Evolutionary conservation across 2,113 vertebrate species (phyloP), one percentile per base, ranked within the genome.

Genomic region (Corythornis cristatus): DNA sequence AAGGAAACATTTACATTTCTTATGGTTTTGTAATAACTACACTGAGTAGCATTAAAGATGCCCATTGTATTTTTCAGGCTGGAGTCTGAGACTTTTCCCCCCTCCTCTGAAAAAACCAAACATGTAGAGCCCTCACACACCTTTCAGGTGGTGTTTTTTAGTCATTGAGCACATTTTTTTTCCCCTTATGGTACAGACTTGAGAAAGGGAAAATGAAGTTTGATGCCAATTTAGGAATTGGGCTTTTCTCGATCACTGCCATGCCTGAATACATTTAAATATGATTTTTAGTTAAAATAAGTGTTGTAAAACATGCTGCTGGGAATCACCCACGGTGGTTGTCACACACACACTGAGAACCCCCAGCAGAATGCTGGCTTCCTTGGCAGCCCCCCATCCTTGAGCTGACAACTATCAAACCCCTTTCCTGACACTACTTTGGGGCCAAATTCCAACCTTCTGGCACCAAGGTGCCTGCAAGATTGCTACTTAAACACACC

Each of bases 101-200:
- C 6, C 9, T 2, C 8, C 7, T 7, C 14, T 14, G 23, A 23
- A 57, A 78, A 86, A 42, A 4, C 23, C 48, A 23, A 50, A 50
- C 22, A 17, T 3, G 3, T 17, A 29, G 33, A 37, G 5, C 20
- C 2, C 2, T 25, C 5, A 2, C 40, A 50, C 25, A 6, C 5
- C 45, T 12, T 31, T 71, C 5, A 6, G 16, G 20, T 26, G 20
- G 28, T 42, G 31, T 3, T 67, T 88, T 72, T 86, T 71, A 82
- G 48, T 45, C 50, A 11, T 21, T 20, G 8, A 43, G 54, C 26
- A 5, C 6, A 42, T 12, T 43, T 48, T 37, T 14, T 11, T 3
- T 29, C 15, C 12, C 4, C 17, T 43, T 15, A 23, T 51, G 28
- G 19, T 28, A 11, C 25, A 42, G 28, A 29, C 21, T 76, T 25